Evolutionary conservation across 2,888 invertebrate genomes (phyloP), one percentile per base, ranked within the genome.

Genomic region (Acronicta alni): DNA sequence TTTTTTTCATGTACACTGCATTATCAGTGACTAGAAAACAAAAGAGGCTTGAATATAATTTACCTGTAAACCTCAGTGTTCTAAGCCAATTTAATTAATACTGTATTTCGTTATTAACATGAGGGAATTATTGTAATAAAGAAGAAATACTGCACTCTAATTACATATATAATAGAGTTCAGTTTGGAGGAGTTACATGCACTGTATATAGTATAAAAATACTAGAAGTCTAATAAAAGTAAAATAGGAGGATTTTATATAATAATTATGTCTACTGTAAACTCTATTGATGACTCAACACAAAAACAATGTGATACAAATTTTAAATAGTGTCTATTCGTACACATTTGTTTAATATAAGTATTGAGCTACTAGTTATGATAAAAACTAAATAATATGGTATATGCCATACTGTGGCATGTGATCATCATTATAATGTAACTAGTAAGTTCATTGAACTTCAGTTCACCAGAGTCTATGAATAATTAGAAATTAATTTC

Each of bases 271-370:
- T 9, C 20, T 43, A 61, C n/a, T 17, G 6, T 15, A 48, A 57
- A 43, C 30, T 10, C 15, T 38, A 44, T 44, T 35, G 14, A 53
- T 26, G 10, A 49, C 26, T 26, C 16, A 49, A 39, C 12, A 53
- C 16, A 48, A 52, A 56, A 70, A 48, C 52, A 64, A 44, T 37
- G 45, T 57, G 51, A 57, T 57, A 51, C 42, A 62, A 59, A 55
- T 44, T 52, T 69, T 32, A 49, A 54, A 51, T 35, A 16, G 30
- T 18, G 17, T 43, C 38, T 57, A 48, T 49, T 58, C 18, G 20
- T 60, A 53, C 54, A 56, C 62, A 64, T 79, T 89, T 88, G 90
- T 90, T 91, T 91, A 91, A 91, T 88, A 89, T 89, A 90, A 90
- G 90, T 89, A 80, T 87, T 89, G 89, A 43, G 18, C 30, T 56